A percentile compares a stretch with the other conserved stretches of the same genome.
phyloP scores from a whole-genome alignment of 2,113 vertebrate genomes.

The Oriolus oriolus region DNA sequence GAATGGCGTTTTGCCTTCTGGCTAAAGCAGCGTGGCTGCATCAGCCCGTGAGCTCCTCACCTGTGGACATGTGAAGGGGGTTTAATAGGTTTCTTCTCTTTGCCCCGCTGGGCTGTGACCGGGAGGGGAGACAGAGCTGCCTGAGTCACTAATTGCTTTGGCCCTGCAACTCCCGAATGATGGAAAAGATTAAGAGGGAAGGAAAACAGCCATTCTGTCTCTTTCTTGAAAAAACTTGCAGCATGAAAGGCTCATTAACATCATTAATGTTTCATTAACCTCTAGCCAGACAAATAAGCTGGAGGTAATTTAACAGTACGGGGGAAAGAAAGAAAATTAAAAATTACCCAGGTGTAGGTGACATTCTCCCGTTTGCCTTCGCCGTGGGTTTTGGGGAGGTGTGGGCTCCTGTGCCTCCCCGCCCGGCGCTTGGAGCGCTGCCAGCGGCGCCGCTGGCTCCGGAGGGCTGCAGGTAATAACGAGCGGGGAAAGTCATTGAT shows the following conservation, averaged over 20 bases:
- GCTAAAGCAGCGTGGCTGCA: conserved; percentile 4
- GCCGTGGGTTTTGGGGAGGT: conserved; percentile 25
- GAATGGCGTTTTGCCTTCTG: conserved; percentile 58
- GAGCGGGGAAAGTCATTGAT: conserved; percentile 60
- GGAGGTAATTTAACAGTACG: conserved; percentile 70
- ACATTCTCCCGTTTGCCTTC: conserved; percentile 40
- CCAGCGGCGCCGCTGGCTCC: conserved; percentile 31
- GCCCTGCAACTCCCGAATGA: conserved; percentile 73
- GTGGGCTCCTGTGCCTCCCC: background rate
- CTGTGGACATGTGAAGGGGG: conserved; percentile 47
- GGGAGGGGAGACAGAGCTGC: conserved; percentile 48
- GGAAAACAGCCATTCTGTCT: conserved; percentile 80
- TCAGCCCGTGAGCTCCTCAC: conserved; percentile 40
- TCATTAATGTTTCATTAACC: conserved; percentile 82
- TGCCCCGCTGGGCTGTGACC: conserved; percentile 75
- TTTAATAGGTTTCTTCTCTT: conserved; percentile 68
- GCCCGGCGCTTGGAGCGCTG: conserved; percentile 18
- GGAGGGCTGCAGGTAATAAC: conserved; percentile 47
- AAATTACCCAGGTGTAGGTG: conserved; percentile 71
- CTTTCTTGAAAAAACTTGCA: conserved; percentile 74
- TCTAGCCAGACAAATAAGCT: conserved; percentile 77
- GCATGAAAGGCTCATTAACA: conserved; percentile 77
- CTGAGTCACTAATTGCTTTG: conserved; percentile 72
- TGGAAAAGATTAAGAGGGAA: conserved; percentile 75
- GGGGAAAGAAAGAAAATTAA: conserved; percentile 58